Evolutionary conservation across 1,140 invertebrate genomes (phyloP).

Genomic region (Trissolcus basalis): DNA sequence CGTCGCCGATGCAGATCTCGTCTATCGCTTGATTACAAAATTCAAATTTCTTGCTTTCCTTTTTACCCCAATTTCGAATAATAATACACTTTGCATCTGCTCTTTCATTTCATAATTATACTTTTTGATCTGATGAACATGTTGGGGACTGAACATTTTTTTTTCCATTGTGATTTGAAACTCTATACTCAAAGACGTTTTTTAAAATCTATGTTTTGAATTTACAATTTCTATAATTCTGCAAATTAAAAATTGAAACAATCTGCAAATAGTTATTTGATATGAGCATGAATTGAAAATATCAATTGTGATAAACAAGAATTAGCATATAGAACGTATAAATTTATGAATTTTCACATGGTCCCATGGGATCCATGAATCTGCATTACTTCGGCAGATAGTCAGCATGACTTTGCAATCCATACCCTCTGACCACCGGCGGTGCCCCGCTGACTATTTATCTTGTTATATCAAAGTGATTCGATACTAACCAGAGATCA

Average conservation of each 20-base stretch:
- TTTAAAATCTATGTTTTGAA: conserved; percentile 12
- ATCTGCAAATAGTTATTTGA: too few species aligned
- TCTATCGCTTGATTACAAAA: conserved; percentile 37
- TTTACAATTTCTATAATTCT: too few species aligned
- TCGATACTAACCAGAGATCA: conserved; percentile 70
- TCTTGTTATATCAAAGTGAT: conserved; percentile 71
- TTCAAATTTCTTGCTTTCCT: conserved; percentile 41
- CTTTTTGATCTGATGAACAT: conserved; percentile 3
- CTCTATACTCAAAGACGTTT: background rate
- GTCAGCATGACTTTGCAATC: conserved; percentile 70
- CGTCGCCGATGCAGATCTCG: conserved; percentile 51
- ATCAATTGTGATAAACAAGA: too few species aligned
- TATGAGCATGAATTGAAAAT: too few species aligned
- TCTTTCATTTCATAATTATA: conserved; percentile 18
- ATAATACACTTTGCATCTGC: conserved; percentile 36
- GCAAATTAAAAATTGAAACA: too few species aligned
- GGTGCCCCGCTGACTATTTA: conserved; percentile 69
- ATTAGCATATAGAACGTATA: too few species aligned
- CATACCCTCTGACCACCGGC: conserved; percentile 66
- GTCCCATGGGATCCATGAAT: conserved; percentile 46
- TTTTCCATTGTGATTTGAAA: background rate
- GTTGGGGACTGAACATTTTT: background rate
- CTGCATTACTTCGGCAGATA: conserved; percentile 50
- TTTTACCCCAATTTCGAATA: conserved; percentile 42
- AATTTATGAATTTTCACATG: conserved; percentile 49